Evolutionary conservation across 2,113 vertebrate species (phyloP), one percentile per base, ranked within the genome.

Genomic region (Indicator maculatus): DNA sequence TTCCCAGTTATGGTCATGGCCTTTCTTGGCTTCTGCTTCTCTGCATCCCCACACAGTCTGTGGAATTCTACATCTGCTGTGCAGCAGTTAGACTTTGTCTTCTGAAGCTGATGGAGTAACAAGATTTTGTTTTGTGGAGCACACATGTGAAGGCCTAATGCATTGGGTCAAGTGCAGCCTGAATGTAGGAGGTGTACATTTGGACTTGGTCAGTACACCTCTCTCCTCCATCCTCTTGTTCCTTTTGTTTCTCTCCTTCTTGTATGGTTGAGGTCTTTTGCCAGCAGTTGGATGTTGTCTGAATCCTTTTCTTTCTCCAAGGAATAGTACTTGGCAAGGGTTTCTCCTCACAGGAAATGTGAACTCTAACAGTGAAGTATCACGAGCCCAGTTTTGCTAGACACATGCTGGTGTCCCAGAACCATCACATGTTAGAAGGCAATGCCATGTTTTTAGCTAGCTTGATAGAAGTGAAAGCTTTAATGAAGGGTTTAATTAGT

Each of bases 171-270:
- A 31, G 66, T 30, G 45, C 55, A 44, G 21, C 13, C 9, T 24
- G 26, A 20, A 12, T 4, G 3, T 27, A 6, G 11, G 12, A 20
- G 74, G 31, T 36, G 28, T 10, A 6, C 1, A 0, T 31, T 36
- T 50, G 53, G 47, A 31, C 12, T 74, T 55, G 15, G 0, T 1
- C 3, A 11, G 33, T 17, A 18, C 15, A 3, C 67, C 11, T 36
- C 8, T 7, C 15, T 56, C 16, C 9, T 59, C 16, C 52, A 39
- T 19, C 28, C 20, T 11, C 12, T 8, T 19, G 1, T 5, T 50
- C 27, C n/a, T 30, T 52, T 11, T 50, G 27, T 14, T 76, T 28
- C n/a, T 27, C 13, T 36, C 67, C 12, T 7, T 30, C 23, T 16
- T 19, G 4, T 24, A 11, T 1, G 17, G 13, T 0, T 5, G 19